Base-by-base conservation (phyloP, 2,797 vertebrate genomes). In the Trachops cirrhosus region DNA sequence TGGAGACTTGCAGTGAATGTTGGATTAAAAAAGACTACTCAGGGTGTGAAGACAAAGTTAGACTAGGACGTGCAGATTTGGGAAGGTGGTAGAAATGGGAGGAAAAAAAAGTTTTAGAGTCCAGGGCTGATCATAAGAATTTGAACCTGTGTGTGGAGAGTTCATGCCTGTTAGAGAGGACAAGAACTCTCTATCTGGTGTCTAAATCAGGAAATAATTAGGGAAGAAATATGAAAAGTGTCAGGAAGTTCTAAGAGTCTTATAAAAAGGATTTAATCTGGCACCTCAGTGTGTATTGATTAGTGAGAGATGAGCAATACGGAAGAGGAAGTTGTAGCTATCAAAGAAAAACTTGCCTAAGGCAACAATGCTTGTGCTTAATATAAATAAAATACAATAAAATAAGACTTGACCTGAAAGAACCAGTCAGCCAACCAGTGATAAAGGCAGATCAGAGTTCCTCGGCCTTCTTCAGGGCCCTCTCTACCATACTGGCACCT, bases 191-290 rank as follows among this genome's bases (percentile, higher is more conserved):
- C 41, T 82, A 67, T 91, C 68, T 95, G 22, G 75, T 96, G 91
- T 96, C 92, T 93, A 87, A 96, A 91, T 84, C 91, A 82, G 48
- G 91, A 97, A 96, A 95, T 97, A 97, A 95, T 96, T 96, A 97
- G 79, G 54, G 46, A 89, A 94, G 86, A 94, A 73, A 91, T 91
- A 92, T 97, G 93, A 93, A 94, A 96, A 85, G 67, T 95, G 92
- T 96, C 95, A 94, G 86, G 93, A 94, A 95, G 59, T 88, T 32
- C 75, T 93, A 85, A 89, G 88, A 94, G 75, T 85, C 83, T 96
- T 93, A 89, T 24, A 34, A 73, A 93, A 95, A 89, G 91, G 95
- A 97, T 96, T 96, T 89, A 91, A 14, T 82, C 64, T 86, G 89
- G 32, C 95, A 89, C 48, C 84, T 94, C 74, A 5, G 85, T 88